Conservation (phyloP, 2,888 invertebrate species). For the Drosophila villosipedis region DNA sequence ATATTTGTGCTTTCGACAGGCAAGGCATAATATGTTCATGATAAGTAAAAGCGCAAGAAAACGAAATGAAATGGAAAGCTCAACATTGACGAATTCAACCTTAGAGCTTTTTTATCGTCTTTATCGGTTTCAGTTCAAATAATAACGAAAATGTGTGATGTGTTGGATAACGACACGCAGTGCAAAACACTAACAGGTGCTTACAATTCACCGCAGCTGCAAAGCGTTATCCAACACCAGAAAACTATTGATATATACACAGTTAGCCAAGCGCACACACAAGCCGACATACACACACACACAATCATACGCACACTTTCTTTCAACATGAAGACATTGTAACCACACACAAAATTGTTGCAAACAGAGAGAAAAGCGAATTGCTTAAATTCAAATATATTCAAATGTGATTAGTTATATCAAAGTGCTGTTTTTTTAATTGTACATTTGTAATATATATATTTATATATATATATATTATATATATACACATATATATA, state of each 20-base stretch:
- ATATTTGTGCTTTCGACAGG: too few species aligned
- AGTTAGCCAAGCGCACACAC: slow-evolving; percentile 16
- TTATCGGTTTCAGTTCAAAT: not conserved
- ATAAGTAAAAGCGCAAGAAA: not conserved
- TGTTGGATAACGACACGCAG: slow-evolving; percentile 21
- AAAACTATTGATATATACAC: slow-evolving; percentile 44
- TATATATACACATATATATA: not conserved
- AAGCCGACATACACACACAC: slow-evolving; percentile 20
- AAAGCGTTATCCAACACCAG: slow-evolving; percentile 33
- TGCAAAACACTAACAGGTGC: slow-evolving; percentile 29
- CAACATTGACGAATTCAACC: not conserved
- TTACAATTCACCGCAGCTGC: slow-evolving; percentile 16
- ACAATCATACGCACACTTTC: slow-evolving; percentile 44
- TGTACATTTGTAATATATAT: not conserved
- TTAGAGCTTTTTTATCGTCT: not conserved
- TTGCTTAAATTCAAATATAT: not conserved
- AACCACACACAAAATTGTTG: slow-evolving; percentile 21
- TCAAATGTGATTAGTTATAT: not conserved
- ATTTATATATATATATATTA: not conserved
- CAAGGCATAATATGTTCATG: not conserved
- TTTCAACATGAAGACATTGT: slow-evolving; percentile 49
- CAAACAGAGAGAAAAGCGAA: slow-evolving; percentile 3
- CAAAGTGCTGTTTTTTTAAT: not conserved
- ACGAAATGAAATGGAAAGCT: not conserved
- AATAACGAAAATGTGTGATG: not conserved